A percentile compares a stretch with the other conserved stretches of the same genome.
Evolutionary conservation across 2,888 invertebrate species (phyloP).

Genomic region (Dichetophora obliterata): DNA sequence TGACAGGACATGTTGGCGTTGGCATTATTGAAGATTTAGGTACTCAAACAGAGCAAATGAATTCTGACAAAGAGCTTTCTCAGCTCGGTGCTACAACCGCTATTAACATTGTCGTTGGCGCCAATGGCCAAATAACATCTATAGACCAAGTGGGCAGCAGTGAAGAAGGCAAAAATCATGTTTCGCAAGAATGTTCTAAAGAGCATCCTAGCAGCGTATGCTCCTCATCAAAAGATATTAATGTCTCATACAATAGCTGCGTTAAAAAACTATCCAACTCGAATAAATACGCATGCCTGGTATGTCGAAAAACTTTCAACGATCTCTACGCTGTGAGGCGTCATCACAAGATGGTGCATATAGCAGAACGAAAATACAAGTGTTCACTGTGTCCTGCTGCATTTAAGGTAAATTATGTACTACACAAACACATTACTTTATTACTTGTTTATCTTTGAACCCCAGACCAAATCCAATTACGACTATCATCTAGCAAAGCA

Average conservation of each 20-base stretch:
- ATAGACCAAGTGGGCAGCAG: slow-evolving; percentile 15
- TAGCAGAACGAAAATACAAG: slow-evolving; percentile 75
- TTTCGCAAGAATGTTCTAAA: background rate
- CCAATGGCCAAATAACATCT: slow-evolving; percentile 36
- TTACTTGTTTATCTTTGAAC: slow-evolving; percentile 8
- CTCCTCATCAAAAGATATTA: background rate
- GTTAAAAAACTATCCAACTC: slow-evolving; percentile 61
- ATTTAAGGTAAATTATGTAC: slow-evolving; percentile 52
- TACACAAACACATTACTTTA: too few species aligned
- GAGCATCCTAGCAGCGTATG: too few species aligned
- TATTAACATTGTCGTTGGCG: slow-evolving; percentile 37
- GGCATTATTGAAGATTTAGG: slow-evolving; percentile 64
- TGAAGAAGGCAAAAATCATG: slow-evolving; percentile 59
- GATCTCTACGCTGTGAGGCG: slow-evolving; percentile 80
- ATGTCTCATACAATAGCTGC: background rate
- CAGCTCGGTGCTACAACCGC: background rate
- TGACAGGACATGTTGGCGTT: slow-evolving; percentile 72
- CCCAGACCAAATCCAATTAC: slow-evolving; percentile 48
- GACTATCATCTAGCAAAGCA: slow-evolving; percentile 78
- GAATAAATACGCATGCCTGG: slow-evolving; percentile 78
- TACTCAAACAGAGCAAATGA: background rate
- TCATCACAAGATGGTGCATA: slow-evolving; percentile 83
- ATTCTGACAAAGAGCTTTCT: background rate
- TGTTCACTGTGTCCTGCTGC: slow-evolving; percentile 73
- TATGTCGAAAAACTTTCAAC: slow-evolving; percentile 82